Evolutionary conservation across 2,888 invertebrate species (phyloP), one percentile per base, ranked within the genome.

Genomic region (Limenitis camilla): DNA sequence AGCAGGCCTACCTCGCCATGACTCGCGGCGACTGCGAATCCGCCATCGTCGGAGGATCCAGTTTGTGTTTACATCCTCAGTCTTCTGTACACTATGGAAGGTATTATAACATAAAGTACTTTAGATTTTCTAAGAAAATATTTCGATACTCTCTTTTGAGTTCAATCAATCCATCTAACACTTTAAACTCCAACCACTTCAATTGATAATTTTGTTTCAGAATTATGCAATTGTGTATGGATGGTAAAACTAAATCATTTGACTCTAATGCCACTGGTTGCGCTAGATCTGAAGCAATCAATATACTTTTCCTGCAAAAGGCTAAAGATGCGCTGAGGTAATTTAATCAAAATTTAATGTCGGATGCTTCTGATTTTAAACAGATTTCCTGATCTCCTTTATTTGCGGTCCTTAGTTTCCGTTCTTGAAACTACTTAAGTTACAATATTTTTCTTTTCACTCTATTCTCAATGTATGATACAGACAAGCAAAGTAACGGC

Each of bases 171-270:
- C 4, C 6, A 30, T 30, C 28, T n/a, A 9, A 29, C 10, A 29
- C 30, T 41, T 29, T n/a, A 0, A 39, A 39, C 5, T 9, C 4
- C 30, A 19, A 2, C 6, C n/a, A n/a, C n/a, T n/a, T n/a, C n/a
- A n/a, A n/a, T n/a, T n/a, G n/a, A n/a, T n/a, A n/a, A n/a, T n/a
- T n/a, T n/a, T n/a, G n/a, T 53, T 62, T 7, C 56, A 81, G 79
- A 62, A 65, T 68, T 27, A 65, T 75, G 48, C 60, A 58, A 4
- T 77, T 97, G 7, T 92, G 95, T 19, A 75, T 84, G 4, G 94
- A 96, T 61, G 97, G 97, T 0, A 90, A 89, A 59, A 97, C 96
- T 65, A 95, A 94, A 65, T 92, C 94, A 0, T 98, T 98, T 72
- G 97, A 98, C 75, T 89, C 91, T 44, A 86, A 91, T 49, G 94